Evolutionary conservation across 2,113 vertebrate species (phyloP).

Genomic region (Strix uralensis): DNA sequence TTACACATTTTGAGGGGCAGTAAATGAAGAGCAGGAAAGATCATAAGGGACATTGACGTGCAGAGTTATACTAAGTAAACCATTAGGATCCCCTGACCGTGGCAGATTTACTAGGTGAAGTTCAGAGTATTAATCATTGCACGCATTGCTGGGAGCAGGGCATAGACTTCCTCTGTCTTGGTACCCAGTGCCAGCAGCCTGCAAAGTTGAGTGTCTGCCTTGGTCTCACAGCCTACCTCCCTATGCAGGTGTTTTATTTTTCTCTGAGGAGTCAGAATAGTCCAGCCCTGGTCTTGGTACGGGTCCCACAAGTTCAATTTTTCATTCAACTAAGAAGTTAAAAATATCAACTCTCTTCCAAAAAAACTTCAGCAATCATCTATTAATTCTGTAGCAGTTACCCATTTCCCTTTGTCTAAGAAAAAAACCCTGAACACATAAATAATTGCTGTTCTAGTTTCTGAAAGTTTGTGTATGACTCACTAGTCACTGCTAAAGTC

Average conservation of each 20-base stretch:
- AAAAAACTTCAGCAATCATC: not conserved
- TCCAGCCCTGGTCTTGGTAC: not conserved
- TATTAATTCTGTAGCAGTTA: not conserved
- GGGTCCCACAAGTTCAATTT: not conserved
- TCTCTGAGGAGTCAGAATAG: not conserved
- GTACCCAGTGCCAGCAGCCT: not conserved
- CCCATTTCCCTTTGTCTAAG: not conserved
- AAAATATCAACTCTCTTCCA: not conserved
- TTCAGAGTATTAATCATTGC: not conserved
- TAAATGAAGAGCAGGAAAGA: not conserved
- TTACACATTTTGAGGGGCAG: not conserved
- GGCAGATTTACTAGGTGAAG: not conserved
- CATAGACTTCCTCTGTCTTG: not conserved
- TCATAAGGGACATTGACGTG: not conserved
- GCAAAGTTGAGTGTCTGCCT: not conserved
- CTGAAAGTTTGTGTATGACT: not conserved
- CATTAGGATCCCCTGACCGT: not conserved
- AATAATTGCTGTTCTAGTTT: not conserved
- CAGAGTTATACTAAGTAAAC: not conserved
- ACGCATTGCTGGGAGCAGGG: not conserved
- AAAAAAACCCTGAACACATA: not conserved
- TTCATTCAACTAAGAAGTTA: not conserved
- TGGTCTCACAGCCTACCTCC: not conserved
- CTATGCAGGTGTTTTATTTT: not conserved
- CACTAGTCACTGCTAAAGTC: not conserved